Base-by-base conservation (phyloP, 2,888 invertebrate genomes). In the Drosophila parthenogenetica region DNA sequence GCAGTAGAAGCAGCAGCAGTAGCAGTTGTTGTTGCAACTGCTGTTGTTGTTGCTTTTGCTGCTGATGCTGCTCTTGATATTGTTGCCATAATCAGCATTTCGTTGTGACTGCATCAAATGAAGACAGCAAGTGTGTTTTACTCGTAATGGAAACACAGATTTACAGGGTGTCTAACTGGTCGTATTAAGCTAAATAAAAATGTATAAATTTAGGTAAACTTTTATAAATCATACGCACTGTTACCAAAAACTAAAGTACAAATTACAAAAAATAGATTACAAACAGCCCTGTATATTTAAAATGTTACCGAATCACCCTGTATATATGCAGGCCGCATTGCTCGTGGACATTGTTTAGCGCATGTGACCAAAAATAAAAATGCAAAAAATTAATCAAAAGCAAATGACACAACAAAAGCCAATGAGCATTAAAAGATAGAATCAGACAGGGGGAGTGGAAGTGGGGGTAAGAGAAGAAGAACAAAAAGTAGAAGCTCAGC, bases 21-120 rank as follows among this genome's bases (percentile, higher is more conserved):
- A 22, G 4, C 22, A 4, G 22, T 7, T 61, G 17, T 32, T 60
- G 49, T 59, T 45, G 46, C 46, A 55, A 35, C 11, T 72, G 40
- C 39, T 62, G 42, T 43, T 58, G 37, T 25, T 50, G 54, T 5
- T 48, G 62, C 5, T 60, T 49, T 13, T 40, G 22, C 3, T 39
- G 39, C 11, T 63, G 57, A 40, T 57, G 62, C 45, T 64, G 67
- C 59, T 67, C 69, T 53, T 69, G 61, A 60, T 80, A 65, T 75
- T 86, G 73, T 81, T 81, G 82, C 78, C 69, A 81, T 69, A 84
- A 73, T 77, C 86, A 82, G 77, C 78, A 75, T 64, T 76, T 64
- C 45, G 72, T 54, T 42, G 50, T 55, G 45, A 19, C 40, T 59
- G 65, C 51, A 42, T 46, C 55, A 35, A 59, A 35, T 29, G 19